Evolutionary conservation across 1,140 invertebrate genomes (phyloP).

Genomic region (Lordiphosa collinella): DNA sequence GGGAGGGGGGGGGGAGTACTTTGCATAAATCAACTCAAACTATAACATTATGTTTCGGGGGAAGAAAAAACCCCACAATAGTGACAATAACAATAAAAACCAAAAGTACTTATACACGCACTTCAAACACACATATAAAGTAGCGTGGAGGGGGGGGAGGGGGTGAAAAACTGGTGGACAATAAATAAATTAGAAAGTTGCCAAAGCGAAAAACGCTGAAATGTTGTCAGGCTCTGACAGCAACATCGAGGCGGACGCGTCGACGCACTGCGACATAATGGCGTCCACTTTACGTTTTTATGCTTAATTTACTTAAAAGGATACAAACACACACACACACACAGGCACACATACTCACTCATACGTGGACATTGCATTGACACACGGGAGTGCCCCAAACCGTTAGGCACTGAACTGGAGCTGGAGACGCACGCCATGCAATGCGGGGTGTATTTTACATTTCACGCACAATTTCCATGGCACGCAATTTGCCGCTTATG

Average conservation of each 20-base stretch:
- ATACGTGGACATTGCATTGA: slow-evolving; percentile 24
- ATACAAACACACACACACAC: slow-evolving; percentile 9
- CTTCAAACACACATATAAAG: slow-evolving; percentile 60
- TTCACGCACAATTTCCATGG: slow-evolving; percentile 76
- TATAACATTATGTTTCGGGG: background rate
- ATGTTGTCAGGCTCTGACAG: slow-evolving; percentile 31
- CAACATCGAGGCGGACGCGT: slow-evolving; percentile 39
- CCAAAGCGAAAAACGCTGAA: slow-evolving; percentile 57
- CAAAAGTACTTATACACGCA: slow-evolving; percentile 61
- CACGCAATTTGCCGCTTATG: slow-evolving; percentile 72
- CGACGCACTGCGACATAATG: slow-evolving; percentile 76
- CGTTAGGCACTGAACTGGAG: slow-evolving; percentile 17
- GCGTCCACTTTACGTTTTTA: slow-evolving; percentile 78
- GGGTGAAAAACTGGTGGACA: slow-evolving; percentile 28
- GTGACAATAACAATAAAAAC: slow-evolving; percentile 43
- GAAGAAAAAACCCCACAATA: slow-evolving; percentile 18
- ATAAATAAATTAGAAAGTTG: slow-evolving; percentile 77
- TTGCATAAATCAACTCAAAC: slow-evolving; percentile 33
- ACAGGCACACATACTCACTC: slow-evolving; percentile 12
- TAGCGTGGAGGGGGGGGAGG: background rate
- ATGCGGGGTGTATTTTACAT: slow-evolving; percentile 60
- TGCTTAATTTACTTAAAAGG: slow-evolving; percentile 79
- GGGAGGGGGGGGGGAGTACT: background rate
- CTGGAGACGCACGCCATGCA: slow-evolving; percentile 49
- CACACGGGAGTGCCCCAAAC: slow-evolving; percentile 32